Evolutionary conservation across 2,797 vertebrate species (phyloP).

Genomic region (Galaxias olidus): DNA sequence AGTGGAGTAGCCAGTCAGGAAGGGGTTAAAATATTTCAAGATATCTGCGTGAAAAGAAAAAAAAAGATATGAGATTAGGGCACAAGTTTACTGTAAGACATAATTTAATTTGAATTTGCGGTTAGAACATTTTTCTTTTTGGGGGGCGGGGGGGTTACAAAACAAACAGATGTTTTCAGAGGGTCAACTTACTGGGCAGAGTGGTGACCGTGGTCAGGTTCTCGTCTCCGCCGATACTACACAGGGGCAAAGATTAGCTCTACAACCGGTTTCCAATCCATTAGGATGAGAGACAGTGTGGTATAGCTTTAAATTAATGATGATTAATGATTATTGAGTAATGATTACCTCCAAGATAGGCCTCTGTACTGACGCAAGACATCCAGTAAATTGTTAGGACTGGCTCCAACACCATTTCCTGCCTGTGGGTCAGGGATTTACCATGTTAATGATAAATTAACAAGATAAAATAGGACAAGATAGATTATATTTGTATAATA

Average conservation of each 20-base stretch:
- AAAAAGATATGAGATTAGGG: not conserved
- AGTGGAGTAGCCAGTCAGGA: conserved; percentile 77
- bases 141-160: too few species aligned
- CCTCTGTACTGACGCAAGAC: conserved; percentile 82
- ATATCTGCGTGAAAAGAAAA: conserved; percentile 77
- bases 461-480: too few species aligned
- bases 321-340: not conserved
- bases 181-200: conserved; percentile 84
- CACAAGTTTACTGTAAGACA: not conserved
- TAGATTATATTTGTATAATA: too few species aligned
- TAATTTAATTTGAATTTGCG: not conserved
- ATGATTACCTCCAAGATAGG: conserved; percentile 85
- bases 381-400: conserved; percentile 66
- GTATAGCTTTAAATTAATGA: not conserved
- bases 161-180: too few species aligned
- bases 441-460: too few species aligned
- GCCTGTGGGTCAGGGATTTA: conserved; percentile 73
- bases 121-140: too few species aligned
- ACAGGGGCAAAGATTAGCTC: not conserved
- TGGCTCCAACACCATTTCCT: conserved; percentile 81
- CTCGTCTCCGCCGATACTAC: conserved; percentile 84
- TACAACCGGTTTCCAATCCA: not conserved
- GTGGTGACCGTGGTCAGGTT: conserved; percentile 82
- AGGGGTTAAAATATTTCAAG: conserved; percentile 78
- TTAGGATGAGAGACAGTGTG: too few species aligned